Evolutionary conservation across 2,888 invertebrate species (phyloP).

Genomic region (Pachliopta kotzebuea): DNA sequence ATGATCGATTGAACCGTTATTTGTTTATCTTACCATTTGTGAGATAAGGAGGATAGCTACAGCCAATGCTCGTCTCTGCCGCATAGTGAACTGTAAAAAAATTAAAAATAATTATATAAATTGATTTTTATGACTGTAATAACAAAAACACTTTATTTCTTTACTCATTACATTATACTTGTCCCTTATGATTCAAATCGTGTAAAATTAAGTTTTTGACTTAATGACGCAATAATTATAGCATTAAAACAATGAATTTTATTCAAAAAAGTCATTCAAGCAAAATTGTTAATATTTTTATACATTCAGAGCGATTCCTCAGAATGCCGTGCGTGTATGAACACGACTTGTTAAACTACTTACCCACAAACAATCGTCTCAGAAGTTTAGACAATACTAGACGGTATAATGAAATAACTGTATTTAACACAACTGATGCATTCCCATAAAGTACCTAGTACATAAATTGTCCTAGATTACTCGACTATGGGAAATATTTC

Average conservation of each 20-base stretch:
- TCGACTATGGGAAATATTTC: constrained; percentile 22
- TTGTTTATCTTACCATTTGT: constrained; percentile 63
- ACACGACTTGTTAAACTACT: neutral
- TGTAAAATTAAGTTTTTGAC: too few species aligned
- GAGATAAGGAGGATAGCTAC: constrained; percentile 69
- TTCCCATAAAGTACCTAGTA: constrained; percentile 46
- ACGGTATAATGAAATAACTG: constrained; percentile 29
- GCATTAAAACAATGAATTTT: too few species aligned
- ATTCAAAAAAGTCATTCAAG: too few species aligned
- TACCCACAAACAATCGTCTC: constrained; percentile 12
- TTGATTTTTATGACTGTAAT: neutral
- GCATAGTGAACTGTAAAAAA: constrained; percentile 72
- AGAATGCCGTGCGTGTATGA: neutral
- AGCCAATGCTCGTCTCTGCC: constrained; percentile 59
- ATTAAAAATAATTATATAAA: constrained; percentile 36
- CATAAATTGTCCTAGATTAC: constrained; percentile 39
- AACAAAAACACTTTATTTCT: neutral
- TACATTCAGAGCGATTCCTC: too few species aligned
- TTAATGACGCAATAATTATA: too few species aligned
- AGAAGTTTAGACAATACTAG: constrained; percentile 26
- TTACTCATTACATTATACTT: too few species aligned
- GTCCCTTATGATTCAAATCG: too few species aligned
- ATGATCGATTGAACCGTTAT: neutral
- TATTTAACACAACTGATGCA: constrained; percentile 30
- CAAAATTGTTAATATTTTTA: too few species aligned